Evolutionary conservation across 1,140 invertebrate species (phyloP), one percentile per base, ranked within the genome.

Genomic region (honey bee (Apis mellifera)): DNA sequence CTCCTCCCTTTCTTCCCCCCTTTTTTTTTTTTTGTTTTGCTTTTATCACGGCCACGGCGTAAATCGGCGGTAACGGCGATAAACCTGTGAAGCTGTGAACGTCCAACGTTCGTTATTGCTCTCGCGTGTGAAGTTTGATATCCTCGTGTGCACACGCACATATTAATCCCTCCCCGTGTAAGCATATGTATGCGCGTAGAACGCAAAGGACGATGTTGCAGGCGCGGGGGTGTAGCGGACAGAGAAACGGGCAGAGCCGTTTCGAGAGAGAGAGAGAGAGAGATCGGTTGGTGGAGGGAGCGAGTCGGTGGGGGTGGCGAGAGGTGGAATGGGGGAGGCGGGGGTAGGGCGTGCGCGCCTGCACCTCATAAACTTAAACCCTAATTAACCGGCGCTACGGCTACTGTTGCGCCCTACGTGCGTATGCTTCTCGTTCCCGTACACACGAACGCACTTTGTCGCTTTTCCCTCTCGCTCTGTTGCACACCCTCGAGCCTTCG

Each of bases 291-390:
- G 69, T n/a, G 70, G 70, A 26, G 62, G 79, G 84, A 76, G 86
- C 79, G 66, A 59, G 69, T 57, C 68, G 11, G 72, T 55, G 73
- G 57, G 71, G 75, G 83, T 59, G 86, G 71, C 71, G 62, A 76
- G 80, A 73, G 64, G 80, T 75, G 60, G 65, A 65, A 55, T 62
- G 60, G 60, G 82, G 79, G 65, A 57, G 78, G 83, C 70, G 84
- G 89, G 89, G 88, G 89, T 88, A 82, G 88, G 89, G 86, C 89
- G 89, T 91, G 92, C 92, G 92, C 93, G 92, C 91, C 93, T 94
- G 93, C 94, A 94, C 93, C 94, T 94, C 93, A 94, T 94, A 94
- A 94, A 94, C 94, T 94, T 93, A 92, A 94, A 93, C 92, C 93
- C 94, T 94, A 94, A 94, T 94, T 94, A 94, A 94, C 94, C 94